Conservation (phyloP, 1,140 invertebrate species). For the Micrasema minimum region DNA sequence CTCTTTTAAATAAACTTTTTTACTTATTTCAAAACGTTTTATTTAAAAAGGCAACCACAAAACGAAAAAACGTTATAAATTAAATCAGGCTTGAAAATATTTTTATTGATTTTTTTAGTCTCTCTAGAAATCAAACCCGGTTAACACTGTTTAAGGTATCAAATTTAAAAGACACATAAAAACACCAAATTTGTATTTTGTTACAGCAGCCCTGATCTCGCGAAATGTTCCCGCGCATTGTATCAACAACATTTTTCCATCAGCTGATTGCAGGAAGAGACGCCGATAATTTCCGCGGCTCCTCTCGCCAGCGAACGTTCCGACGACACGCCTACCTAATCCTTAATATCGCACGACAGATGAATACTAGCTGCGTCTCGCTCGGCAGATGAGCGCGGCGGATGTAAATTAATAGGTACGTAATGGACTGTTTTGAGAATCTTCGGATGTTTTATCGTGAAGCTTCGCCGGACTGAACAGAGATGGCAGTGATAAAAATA, state of each 20-base stretch:
- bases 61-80: too few relatives aligned
- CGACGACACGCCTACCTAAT: conserved; percentile 47
- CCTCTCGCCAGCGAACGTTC: conserved; percentile 22
- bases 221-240: background rate
- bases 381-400: conserved; percentile 41
- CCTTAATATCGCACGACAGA: conserved; percentile 49
- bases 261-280: conserved; percentile 49
- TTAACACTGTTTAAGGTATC: too few relatives aligned
- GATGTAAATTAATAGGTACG: conserved; percentile 50
- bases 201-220: conserved; percentile 15
- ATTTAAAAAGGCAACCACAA: too few relatives aligned
- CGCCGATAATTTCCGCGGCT: conserved; percentile 18
- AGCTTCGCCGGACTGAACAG: conserved; percentile 20
- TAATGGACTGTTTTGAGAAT: background rate
- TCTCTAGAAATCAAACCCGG: too few relatives aligned
- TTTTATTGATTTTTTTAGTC: too few relatives aligned
- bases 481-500: conserved; percentile 21
- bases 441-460: conserved; percentile 32
- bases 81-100: too few relatives aligned
- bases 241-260: conserved; percentile 30
- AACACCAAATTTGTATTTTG: background rate
- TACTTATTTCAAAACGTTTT: too few relatives aligned
- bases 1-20: too few relatives aligned
- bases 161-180: too few relatives aligned
- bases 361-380: conserved; percentile 40